Percentiles rank a stretch among this genome's conserved stretches.
These are phyloP conservation scores for Microctonus brassicae DNA, from an alignment of 2,888 invertebrate genomes.

Conservation along the genomic window DNA sequence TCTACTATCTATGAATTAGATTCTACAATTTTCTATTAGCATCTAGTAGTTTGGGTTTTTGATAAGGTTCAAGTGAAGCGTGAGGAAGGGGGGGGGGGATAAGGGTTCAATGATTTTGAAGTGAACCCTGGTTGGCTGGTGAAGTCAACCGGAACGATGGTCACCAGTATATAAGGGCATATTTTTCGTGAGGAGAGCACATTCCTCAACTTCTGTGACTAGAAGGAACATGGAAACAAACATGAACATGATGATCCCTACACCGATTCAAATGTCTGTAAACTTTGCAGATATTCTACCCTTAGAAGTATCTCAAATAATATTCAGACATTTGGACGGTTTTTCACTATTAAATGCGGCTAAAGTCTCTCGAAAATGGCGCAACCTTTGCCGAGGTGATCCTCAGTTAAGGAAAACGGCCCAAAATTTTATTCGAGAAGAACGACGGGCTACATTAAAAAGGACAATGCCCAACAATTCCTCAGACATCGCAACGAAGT, in stretches of 20 bases:
- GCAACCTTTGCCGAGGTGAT: constrained; percentile 15
- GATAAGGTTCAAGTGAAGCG: no score
- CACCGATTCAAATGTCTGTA: background rate
- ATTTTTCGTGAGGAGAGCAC: background rate
- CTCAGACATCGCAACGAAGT: no score
- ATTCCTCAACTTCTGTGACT: background rate
- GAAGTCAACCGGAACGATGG: background rate
- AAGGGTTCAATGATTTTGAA: background rate
- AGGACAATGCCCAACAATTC: no score
- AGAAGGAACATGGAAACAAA: constrained; percentile 21
- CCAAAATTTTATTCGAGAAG: constrained; percentile 9
- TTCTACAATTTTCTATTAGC: no score
- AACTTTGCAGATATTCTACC: constrained; percentile 8
- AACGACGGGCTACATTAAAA: background rate
- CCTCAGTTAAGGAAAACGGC: constrained; percentile 13
- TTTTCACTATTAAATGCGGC: constrained; percentile 10
- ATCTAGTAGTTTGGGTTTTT: no score
- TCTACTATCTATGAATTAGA: no score
- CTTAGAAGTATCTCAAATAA: constrained; percentile 9
- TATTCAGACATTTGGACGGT: constrained; percentile 13
- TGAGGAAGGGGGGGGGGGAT: background rate
- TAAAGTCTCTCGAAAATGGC: constrained; percentile 24
- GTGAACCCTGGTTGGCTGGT: background rate
- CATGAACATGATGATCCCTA: background rate
- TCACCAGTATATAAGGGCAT: background rate